These are phyloP conservation scores for Acleris laterana DNA, from an alignment of 2,888 invertebrate species.

Conservation along the genomic window DNA sequence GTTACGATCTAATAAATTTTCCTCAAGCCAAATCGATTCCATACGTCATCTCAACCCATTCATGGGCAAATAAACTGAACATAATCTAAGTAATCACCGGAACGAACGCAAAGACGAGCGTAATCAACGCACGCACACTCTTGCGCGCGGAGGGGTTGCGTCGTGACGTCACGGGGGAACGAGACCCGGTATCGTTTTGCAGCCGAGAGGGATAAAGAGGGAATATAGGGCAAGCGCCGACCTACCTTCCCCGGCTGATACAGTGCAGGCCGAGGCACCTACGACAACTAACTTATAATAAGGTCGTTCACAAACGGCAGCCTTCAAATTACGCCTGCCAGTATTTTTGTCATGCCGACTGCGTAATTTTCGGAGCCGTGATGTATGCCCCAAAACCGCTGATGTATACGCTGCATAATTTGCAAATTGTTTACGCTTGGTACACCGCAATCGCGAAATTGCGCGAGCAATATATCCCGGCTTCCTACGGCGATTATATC, in stretches of 20 bases:
- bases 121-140: constrained; percentile 64
- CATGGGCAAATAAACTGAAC: constrained; percentile 55
- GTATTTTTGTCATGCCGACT: constrained; percentile 46
- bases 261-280: constrained; percentile 51
- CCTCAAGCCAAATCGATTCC: constrained; percentile 12
- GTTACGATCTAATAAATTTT: background rate
- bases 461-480: background rate
- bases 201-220: constrained; percentile 53
- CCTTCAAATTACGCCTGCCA: constrained; percentile 48
- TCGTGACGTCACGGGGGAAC: constrained; percentile 75
- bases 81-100: constrained; percentile 47
- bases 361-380: constrained; percentile 37
- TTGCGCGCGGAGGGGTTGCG: constrained; percentile 59
- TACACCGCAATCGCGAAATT: constrained; percentile 17
- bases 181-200: constrained; percentile 50
- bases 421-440: constrained; percentile 12
- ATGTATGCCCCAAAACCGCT: constrained; percentile 12
- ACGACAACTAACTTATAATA: constrained; percentile 66
- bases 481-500: background rate
- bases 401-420: background rate
- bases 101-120: constrained; percentile 49
- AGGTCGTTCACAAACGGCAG: constrained; percentile 51
- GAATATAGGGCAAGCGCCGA: constrained; percentile 83
- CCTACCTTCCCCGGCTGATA: constrained; percentile 71
- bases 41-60: constrained; percentile 21